Evolutionary conservation across 1,140 invertebrate species (phyloP).

Genomic region (Yoshiicerus persimilis): DNA sequence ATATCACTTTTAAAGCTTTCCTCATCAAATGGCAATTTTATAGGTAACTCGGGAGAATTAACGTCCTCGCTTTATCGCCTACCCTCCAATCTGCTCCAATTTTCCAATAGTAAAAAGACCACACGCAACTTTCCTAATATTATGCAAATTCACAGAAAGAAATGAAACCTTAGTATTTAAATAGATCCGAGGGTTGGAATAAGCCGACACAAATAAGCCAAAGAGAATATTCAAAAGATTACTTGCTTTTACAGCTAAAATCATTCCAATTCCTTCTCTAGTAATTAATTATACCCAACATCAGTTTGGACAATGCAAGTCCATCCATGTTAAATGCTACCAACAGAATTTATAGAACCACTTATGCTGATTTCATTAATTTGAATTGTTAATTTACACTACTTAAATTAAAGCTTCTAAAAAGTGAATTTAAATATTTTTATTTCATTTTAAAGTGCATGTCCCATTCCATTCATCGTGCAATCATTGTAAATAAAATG

Average conservation of each 20-base stretch:
- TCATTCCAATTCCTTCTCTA: background rate
- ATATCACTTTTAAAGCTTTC: background rate
- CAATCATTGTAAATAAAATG: too few species aligned
- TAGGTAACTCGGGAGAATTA: background rate
- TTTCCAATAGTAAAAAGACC: conserved; percentile 15
- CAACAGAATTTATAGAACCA: too few species aligned
- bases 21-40: background rate
- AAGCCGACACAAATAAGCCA: background rate
- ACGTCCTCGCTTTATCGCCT: background rate
- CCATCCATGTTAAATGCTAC: too few species aligned
- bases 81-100: conserved; percentile 13
- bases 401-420: too few species aligned
- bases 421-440: too few species aligned
- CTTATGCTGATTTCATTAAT: too few species aligned
- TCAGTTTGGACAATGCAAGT: background rate
- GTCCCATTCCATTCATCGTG: too few species aligned
- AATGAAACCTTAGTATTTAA: background rate
- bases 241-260: background rate
- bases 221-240: background rate
- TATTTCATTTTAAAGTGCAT: too few species aligned
- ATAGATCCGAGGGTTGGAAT: background rate
- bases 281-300: background rate
- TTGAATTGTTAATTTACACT: too few species aligned
- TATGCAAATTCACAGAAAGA: background rate
- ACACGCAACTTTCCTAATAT: background rate